These are phyloP conservation scores for Molossus molossus DNA, from an alignment of 2,797 vertebrate species.

Conservation along the genomic window DNA sequence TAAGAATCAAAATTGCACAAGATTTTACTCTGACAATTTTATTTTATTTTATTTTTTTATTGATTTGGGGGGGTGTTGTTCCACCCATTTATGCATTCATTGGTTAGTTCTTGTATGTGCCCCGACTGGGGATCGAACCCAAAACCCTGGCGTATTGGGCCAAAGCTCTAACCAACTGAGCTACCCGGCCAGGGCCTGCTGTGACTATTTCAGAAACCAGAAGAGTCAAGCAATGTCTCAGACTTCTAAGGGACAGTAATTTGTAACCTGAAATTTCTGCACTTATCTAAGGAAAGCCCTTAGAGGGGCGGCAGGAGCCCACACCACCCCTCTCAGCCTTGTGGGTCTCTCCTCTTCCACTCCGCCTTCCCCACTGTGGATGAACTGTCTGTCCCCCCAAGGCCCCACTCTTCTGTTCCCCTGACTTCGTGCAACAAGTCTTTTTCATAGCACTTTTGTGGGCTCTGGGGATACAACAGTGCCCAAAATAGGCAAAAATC, in stretches of 20 bases:
- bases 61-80: not conserved
- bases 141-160: not conserved
- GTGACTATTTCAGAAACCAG: not conserved
- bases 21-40: conserved; percentile 18
- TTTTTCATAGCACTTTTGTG: not conserved
- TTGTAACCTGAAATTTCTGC: conserved; percentile 12
- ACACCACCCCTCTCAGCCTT: not conserved
- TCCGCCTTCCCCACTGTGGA: not conserved
- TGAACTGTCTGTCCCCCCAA: not conserved
- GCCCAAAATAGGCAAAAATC: conserved; percentile 15
- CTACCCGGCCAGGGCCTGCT: not conserved
- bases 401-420: not conserved
- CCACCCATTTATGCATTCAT: not conserved
- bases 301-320: not conserved
- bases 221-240: conserved; percentile 12
- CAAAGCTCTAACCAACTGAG: not conserved
- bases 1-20: conserved; percentile 46
- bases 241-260: conserved; percentile 14
- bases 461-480: not conserved
- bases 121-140: not conserved
- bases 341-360: not conserved
- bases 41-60: not conserved
- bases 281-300: not conserved
- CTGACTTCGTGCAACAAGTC: not conserved
- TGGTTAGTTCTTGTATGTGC: not conserved